Evolutionary conservation across 2,888 invertebrate genomes (phyloP).

Genomic region (Pseudococcus longispinus): DNA sequence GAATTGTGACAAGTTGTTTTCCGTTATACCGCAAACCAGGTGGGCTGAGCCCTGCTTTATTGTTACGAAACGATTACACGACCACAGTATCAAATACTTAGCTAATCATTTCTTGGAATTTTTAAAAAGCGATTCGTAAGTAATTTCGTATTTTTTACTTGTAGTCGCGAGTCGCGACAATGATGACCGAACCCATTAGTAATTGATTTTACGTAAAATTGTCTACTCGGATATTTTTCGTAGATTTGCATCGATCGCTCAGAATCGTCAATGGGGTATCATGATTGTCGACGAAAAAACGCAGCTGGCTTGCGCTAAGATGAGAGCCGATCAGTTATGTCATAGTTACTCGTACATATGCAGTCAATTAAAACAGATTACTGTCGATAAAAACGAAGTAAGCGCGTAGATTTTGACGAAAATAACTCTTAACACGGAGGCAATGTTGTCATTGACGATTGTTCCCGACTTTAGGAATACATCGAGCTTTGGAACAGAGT

Average conservation of each 20-base stretch:
- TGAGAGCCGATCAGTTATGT: constrained; percentile 84
- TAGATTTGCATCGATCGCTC: constrained; percentile 32
- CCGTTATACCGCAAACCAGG: constrained; percentile 77
- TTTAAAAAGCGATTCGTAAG: constrained; percentile 69
- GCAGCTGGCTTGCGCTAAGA: constrained; percentile 76
- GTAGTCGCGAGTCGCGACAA: not conserved
- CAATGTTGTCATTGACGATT: not conserved
- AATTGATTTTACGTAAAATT: not conserved
- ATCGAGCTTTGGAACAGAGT: constrained; percentile 45
- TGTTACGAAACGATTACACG: constrained; percentile 79
- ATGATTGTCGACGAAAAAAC: constrained; percentile 81
- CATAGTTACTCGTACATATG: constrained; percentile 72
- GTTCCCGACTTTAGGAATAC: constrained; percentile 3
- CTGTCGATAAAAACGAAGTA: constrained; percentile 62
- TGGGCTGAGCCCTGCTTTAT: constrained; percentile 84
- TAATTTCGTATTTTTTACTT: constrained; percentile 1
- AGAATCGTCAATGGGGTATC: constrained; percentile 68
- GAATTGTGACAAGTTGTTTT: constrained; percentile 81
- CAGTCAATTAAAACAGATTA: constrained; percentile 61
- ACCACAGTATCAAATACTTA: constrained; percentile 80
- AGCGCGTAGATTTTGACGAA: constrained; percentile 28
- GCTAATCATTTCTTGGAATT: constrained; percentile 80
- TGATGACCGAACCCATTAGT: not conserved
- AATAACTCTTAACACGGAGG: not conserved
- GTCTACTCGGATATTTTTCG: not conserved